Evolutionary conservation across 1,140 invertebrate genomes (phyloP).

Genomic region (Diabrotica undecimpunctata): DNA sequence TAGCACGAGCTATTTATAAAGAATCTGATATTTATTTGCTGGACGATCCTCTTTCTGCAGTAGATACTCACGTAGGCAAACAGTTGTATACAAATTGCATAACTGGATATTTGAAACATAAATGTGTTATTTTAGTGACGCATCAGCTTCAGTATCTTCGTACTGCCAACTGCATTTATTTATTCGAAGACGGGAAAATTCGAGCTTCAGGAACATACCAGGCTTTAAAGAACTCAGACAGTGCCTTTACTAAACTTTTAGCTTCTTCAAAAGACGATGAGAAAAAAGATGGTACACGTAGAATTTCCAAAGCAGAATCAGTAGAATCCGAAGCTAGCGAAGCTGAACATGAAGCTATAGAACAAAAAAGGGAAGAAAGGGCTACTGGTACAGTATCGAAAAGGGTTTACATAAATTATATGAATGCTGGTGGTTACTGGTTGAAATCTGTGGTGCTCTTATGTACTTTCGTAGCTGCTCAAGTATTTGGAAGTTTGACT

Average conservation of each 20-base stretch:
- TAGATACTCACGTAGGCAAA: conserved; percentile 65
- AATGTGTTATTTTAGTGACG: conserved; percentile 77
- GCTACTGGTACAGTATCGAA: conserved; percentile 24
- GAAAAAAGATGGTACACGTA: conserved; percentile 28
- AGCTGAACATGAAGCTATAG: conserved; percentile 30
- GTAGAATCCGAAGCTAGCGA: conserved; percentile 29
- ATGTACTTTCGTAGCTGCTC: conserved; percentile 55
- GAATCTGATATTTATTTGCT: conserved; percentile 78
- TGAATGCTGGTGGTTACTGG: conserved; percentile 45
- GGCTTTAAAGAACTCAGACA: conserved; percentile 44
- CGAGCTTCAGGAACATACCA: conserved; percentile 52
- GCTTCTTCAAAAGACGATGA: conserved; percentile 48
- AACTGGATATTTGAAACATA: conserved; percentile 72
- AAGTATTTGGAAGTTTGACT: conserved; percentile 60
- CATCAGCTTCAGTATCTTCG: conserved; percentile 85
- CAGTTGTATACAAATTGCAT: conserved; percentile 51
- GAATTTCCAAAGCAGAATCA: conserved; percentile 27
- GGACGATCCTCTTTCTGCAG: conserved; percentile 80
- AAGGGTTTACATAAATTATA: conserved; percentile 25
- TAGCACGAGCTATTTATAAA: conserved; percentile 79
- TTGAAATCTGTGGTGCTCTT: conserved; percentile 51
- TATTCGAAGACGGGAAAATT: conserved; percentile 58
- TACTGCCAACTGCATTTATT: conserved; percentile 66
- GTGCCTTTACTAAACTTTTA: conserved; percentile 55
- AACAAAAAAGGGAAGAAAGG: conserved; percentile 30